These are phyloP conservation scores for Drosophila miranda DNA, from an alignment of 1,140 invertebrate species.

Conservation along the genomic window DNA sequence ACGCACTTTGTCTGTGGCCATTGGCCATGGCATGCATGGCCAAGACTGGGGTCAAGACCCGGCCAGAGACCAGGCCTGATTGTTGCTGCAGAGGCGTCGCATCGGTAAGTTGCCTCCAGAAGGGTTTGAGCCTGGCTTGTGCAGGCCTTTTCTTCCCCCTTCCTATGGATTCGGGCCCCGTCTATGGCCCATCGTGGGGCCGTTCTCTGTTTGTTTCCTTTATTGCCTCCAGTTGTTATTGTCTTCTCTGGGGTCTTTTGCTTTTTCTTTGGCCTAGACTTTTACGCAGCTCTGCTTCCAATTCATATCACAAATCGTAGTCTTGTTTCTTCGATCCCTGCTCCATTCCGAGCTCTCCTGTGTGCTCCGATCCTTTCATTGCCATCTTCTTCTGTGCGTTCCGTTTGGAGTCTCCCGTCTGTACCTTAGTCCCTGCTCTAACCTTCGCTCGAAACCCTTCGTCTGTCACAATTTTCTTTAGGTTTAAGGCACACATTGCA, in stretches of 20 bases:
- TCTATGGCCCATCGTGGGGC: background rate
- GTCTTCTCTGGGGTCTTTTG: conserved; percentile 16
- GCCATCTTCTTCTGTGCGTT: too few species aligned
- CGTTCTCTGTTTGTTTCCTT: conserved; percentile 19
- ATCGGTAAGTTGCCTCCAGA: background rate
- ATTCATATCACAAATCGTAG: conserved; percentile 23
- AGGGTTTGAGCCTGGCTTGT: background rate
- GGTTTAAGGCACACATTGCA: conserved; percentile 48
- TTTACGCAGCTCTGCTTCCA: conserved; percentile 5
- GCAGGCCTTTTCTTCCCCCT: background rate
- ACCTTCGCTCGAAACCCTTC: conserved; percentile 4
- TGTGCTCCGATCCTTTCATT: background rate
- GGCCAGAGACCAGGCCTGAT: conserved; percentile 3
- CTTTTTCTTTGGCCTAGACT: conserved; percentile 24
- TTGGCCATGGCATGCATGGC: conserved; percentile 25
- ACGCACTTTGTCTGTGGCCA: conserved; percentile 66
- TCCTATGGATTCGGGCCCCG: background rate
- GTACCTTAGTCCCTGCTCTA: background rate
- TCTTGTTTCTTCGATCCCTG: conserved; percentile 17
- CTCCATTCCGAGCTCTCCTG: background rate
- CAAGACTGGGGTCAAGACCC: background rate
- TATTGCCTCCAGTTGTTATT: conserved; percentile 7
- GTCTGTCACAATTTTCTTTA: conserved; percentile 2
- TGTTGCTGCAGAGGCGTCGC: conserved; percentile 25
- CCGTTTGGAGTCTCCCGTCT: too few species aligned